Evolutionary conservation across 2,113 vertebrate genomes (phyloP), one percentile per base, ranked within the genome.

Genomic region (Tachuris rubrigastra): DNA sequence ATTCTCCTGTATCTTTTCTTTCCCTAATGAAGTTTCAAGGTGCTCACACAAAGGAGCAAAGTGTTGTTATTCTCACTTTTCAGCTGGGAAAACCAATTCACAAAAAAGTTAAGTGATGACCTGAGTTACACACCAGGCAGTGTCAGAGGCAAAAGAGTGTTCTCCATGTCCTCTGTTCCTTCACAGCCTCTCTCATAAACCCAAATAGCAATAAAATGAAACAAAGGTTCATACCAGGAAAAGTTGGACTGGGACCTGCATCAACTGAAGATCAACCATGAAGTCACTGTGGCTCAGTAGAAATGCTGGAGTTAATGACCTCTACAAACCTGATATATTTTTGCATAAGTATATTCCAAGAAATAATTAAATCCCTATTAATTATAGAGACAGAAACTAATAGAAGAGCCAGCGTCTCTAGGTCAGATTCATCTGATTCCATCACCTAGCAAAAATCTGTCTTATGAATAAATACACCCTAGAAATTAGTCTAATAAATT

Each of bases 341-440:
- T 60, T 79, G 81, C 9, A 1, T 75, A 76, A 78, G 46, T 87
- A 8, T 85, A 92, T 74, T 58, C 55, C 46, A 80, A 62, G 53
- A 83, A 85, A 66, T 79, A 92, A 58, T 41, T 62, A 81, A 71
- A 75, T 87, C 28, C 56, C 39, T 89, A 71, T 88, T 89, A 62
- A 79, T 89, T 82, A 56, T 68, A 4, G 7, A 87, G 87, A 42
- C 18, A 49, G 59, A 28, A 95, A 67, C 86, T 63, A 44, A 41
- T 35, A 63, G 67, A 39, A 89, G 58, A 85, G 31, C 15, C 46
- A 20, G 73, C 84, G 37, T 53, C 80, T 44, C 63, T 49, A 72
- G 62, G 66, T 85, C 72, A 88, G 50, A 63, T 77, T 62, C 44
- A 33, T 89, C 62, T 65, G 46, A 79, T 77, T 66, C n/a, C 28